phyloP scores from a whole-genome alignment of 2,797 vertebrate genomes.

The Pristis pectinata region DNA sequence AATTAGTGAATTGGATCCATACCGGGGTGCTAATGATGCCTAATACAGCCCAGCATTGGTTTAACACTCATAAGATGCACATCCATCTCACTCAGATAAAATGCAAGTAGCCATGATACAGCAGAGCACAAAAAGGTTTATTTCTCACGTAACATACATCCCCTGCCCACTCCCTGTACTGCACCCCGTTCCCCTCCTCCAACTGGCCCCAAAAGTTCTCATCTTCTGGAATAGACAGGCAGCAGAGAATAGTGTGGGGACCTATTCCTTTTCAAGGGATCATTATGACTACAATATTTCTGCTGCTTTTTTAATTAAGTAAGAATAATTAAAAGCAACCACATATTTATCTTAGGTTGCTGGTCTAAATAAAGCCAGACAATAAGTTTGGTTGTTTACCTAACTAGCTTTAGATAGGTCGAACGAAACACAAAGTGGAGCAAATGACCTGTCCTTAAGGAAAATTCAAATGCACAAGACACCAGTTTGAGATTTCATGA shows the following conservation, averaged over 20 bases:
- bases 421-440: not conserved
- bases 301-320: conserved; percentile 87
- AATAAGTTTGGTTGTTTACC: conserved; percentile 20
- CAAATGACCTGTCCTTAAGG: not conserved
- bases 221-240: conserved; percentile 74
- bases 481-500: not conserved
- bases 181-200: too few species aligned
- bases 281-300: conserved; percentile 87
- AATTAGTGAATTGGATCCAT: conserved; percentile 90
- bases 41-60: conserved; percentile 77
- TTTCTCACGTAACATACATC: conserved; percentile 55
- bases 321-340: conserved; percentile 89
- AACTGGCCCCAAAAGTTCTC: conserved; percentile 51
- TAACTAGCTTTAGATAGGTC: conserved; percentile 20
- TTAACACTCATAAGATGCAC: conserved; percentile 60
- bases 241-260: conserved; percentile 63
- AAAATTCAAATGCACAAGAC: not conserved
- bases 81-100: conserved; percentile 65
- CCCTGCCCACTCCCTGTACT: not conserved
- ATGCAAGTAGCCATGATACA: conserved; percentile 51
- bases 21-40: conserved; percentile 86
- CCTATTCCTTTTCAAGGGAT: conserved; percentile 81
- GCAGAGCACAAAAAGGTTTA: conserved; percentile 53
- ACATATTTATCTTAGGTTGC: conserved; percentile 61
- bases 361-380: conserved; percentile 10